These are phyloP conservation scores for Diadophis punctatus DNA, from an alignment of 2,113 vertebrate species.

Conservation along the genomic window DNA sequence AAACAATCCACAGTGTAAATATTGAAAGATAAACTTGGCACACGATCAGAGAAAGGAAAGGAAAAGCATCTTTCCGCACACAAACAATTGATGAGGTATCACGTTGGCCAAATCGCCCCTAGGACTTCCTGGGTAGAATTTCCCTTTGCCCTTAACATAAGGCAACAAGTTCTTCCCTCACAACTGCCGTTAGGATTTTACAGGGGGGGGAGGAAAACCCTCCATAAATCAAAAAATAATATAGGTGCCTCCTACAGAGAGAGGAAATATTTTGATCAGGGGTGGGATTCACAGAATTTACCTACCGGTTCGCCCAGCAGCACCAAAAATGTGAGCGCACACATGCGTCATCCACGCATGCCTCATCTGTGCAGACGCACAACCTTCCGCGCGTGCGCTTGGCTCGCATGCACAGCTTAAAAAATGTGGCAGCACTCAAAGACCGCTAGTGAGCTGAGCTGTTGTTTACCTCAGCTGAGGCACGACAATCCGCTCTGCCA, in stretches of 20 bases:
- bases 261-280: no score
- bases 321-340: no score
- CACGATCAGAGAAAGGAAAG: slow-evolving; percentile 46
- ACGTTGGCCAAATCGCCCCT: slow-evolving; percentile 49
- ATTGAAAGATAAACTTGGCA: slow-evolving; percentile 58
- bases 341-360: no score
- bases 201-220: not conserved
- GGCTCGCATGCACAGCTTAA: no score
- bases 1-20: slow-evolving; percentile 59
- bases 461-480: no score
- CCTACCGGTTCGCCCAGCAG: no score
- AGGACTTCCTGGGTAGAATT: slow-evolving; percentile 26
- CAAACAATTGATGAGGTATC: slow-evolving; percentile 52
- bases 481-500: no score
- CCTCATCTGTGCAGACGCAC: no score
- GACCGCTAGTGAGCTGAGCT: no score
- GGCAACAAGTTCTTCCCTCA: not conserved
- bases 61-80: slow-evolving; percentile 40
- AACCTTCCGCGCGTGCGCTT: no score
- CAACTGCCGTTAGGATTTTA: not conserved
- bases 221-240: not conserved
- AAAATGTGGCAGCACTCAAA: no score
- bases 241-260: not conserved
- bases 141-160: slow-evolving; percentile 9
- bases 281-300: no score